Evolutionary conservation across 2,888 invertebrate species (phyloP).

Genomic region (Leptodirus hochenwartii): DNA sequence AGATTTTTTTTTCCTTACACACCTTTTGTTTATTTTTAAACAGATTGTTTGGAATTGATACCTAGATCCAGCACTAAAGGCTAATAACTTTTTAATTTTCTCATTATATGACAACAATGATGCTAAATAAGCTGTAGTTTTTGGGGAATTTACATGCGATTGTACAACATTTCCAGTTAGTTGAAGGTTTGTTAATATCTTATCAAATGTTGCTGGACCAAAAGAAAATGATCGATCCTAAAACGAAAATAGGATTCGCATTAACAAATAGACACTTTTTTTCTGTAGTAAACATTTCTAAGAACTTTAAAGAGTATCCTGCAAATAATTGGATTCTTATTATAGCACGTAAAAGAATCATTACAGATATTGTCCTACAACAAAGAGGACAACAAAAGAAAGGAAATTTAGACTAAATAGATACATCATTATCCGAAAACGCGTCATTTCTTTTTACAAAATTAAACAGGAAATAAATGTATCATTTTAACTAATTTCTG

Average conservation of each 20-base stretch:
- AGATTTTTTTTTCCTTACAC: neutral
- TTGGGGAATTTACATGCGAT: conserved; percentile 61
- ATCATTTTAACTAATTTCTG: too few species aligned
- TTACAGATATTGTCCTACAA: too few species aligned
- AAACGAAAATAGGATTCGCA: conserved; percentile 10
- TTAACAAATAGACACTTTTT: too few species aligned
- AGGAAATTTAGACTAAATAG: too few species aligned
- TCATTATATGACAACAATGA: conserved; percentile 40
- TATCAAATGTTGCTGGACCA: conserved; percentile 58
- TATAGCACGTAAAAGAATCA: too few species aligned
- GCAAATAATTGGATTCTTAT: too few species aligned
- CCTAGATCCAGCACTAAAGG: conserved; percentile 39
- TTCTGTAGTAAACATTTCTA: conserved; percentile 1
- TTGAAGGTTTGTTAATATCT: conserved; percentile 42
- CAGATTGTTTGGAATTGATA: conserved; percentile 10
- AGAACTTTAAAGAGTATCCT: too few species aligned
- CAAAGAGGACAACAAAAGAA: too few species aligned
- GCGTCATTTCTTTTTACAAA: too few species aligned
- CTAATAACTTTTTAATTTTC: conserved; percentile 37
- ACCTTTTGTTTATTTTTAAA: neutral
- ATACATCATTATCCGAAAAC: too few species aligned
- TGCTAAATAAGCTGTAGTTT: conserved; percentile 62
- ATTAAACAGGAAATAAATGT: too few species aligned
- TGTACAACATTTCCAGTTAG: conserved; percentile 58
- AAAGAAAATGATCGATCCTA: conserved; percentile 67